phyloP scores from a whole-genome alignment of 2,113 vertebrate species.

The Mohoua ochrocephala region DNA sequence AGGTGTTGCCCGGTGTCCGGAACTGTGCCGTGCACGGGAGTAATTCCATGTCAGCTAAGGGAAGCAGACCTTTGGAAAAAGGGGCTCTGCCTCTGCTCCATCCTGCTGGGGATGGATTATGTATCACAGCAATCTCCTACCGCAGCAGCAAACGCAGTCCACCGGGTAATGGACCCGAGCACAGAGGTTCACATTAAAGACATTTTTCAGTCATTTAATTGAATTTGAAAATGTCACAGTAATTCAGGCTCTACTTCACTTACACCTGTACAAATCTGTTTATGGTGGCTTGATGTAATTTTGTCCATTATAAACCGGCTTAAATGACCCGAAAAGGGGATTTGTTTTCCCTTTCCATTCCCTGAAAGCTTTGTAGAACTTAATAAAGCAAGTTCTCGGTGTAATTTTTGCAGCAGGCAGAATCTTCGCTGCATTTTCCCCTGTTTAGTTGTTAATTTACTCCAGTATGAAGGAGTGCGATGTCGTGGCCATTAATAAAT shows the following conservation, averaged over 20 bases:
- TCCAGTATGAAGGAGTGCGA: not conserved
- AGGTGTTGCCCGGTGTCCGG: not conserved
- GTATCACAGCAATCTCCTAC: not conserved
- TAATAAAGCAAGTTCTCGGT: not conserved
- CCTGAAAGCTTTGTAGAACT: not conserved
- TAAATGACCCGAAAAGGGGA: not conserved
- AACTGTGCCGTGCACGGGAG: not conserved
- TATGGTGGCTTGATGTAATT: slow-evolving; percentile 19
- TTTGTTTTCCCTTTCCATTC: not conserved
- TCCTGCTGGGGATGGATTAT: not conserved
- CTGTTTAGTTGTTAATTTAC: not conserved
- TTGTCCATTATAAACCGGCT: not conserved
- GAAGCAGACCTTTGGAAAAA: not conserved
- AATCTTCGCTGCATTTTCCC: not conserved
- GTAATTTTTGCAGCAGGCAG: not conserved
- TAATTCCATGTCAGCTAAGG: not conserved
- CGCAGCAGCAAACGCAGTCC: not conserved
- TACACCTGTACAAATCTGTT: slow-evolving; percentile 44
- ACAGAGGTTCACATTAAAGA: not conserved
- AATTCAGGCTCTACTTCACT: slow-evolving; percentile 24
- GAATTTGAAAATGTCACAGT: slow-evolving; percentile 8
- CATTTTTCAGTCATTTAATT: slow-evolving; percentile 45
- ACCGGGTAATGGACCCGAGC: not conserved
- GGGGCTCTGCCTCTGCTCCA: not conserved
- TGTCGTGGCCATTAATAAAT: not conserved